phyloP scores from a whole-genome alignment of 1,140 invertebrate genomes.

The Monomorium pharaonis region DNA sequence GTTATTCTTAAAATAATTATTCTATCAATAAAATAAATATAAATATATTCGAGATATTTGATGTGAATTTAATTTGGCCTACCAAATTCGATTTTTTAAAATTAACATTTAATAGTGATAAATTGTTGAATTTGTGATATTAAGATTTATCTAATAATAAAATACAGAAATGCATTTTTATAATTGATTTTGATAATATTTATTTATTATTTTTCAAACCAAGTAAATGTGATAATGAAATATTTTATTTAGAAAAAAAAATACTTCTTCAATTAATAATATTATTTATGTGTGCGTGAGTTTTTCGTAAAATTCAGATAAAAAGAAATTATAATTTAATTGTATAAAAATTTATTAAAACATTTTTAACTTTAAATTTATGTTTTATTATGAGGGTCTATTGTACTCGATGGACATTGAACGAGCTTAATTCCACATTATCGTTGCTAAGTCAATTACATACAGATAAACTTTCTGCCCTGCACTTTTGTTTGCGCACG shows the following conservation, averaged over 20 bases:
- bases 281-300: neutral
- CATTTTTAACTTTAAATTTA: neutral
- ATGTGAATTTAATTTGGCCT: neutral
- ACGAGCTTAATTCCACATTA: neutral
- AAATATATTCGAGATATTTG: neutral
- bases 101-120: neutral
- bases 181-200: neutral
- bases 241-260: neutral
- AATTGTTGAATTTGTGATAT: neutral
- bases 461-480: neutral
- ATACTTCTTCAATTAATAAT: neutral
- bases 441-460: neutral
- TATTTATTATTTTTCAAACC: neutral
- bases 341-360: neutral
- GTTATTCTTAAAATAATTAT: neutral
- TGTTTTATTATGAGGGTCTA: neutral
- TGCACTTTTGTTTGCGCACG: neutral
- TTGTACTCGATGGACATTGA: neutral
- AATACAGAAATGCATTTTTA: neutral
- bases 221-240: slow-evolving; percentile 13
- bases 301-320: neutral
- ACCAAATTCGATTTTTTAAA: neutral
- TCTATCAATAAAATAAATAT: neutral
- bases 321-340: neutral
- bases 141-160: neutral